Evolutionary conservation across 2,797 vertebrate genomes (phyloP), one percentile per base, ranked within the genome.

Genomic region (Cyprinella venusta): DNA sequence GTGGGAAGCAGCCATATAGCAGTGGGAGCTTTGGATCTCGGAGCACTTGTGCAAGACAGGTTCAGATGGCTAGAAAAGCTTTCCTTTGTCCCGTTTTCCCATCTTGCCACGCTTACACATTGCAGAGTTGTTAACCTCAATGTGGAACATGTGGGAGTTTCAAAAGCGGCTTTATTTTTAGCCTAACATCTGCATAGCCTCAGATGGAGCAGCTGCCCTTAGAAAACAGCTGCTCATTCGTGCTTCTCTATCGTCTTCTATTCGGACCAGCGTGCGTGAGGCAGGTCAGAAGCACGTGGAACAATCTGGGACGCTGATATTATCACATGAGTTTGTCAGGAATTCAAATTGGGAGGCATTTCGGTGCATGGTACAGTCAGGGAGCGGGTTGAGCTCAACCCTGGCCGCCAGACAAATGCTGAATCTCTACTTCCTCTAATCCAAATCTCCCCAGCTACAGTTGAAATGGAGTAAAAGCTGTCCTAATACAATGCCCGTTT

Each of bases 11-110:
- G 89, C 92, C 92, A 87, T 89, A 81, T 88, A 93, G 92, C 93
- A 90, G 92, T 91, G 93, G 94, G 94, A 94, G 94, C 92, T 94
- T 95, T 94, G 94, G 94, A 95, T 94, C 91, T 89, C 80, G 89
- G 86, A 67, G 65, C 88, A 86, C 80, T 85, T 85, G 52, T 77
- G 61, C 69, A 86, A 83, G 90, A 78, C 82, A 88, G 84, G 88
- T 89, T 92, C 81, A 90, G 76, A 75, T 78, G 87, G 78, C 87
- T 40, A 87, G 79, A 85, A 82, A 83, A 54, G 26, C 61, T 40
- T 63, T 72, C 19, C 40, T 68, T 76, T 86, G 87, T 86, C 88
- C 85, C 87, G 87, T 84, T 67, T 67, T 70, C 24, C 3, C 84
- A 52, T 63, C 59, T 80, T 38, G 42, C 82, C 18, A 75, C 69